A percentile compares a stretch with the other conserved stretches of the same genome.
Evolutionary conservation across 37 sponge, comb jelly and placozoan species (phyloP).

Genomic region (Ephydatia muelleri): DNA sequence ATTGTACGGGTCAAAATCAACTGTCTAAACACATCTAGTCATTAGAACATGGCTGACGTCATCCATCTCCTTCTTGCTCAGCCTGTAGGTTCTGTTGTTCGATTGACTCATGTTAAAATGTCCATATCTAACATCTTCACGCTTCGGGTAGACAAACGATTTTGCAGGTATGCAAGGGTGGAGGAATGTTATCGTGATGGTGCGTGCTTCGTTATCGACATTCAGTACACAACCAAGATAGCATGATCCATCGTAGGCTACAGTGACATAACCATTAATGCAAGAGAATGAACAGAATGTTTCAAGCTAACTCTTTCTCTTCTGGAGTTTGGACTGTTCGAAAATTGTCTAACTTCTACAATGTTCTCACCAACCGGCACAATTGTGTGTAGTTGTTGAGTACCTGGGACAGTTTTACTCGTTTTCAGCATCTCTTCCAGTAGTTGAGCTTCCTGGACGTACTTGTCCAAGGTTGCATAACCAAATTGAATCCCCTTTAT

Average conservation of each 20-base stretch:
- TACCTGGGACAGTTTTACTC: not conserved
- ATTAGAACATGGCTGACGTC: not conserved
- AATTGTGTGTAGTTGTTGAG: not conserved
- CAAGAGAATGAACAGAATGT: constrained; percentile 1
- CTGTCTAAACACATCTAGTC: not conserved
- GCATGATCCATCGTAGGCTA: not conserved
- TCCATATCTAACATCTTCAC: constrained; percentile 1
- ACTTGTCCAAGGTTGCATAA: constrained; percentile 1
- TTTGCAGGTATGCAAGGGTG: not conserved
- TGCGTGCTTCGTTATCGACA: not conserved
- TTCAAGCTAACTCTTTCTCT: not conserved
- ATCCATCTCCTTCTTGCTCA: constrained; percentile 1
- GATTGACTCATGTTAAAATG: not conserved
- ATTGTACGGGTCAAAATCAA: constrained; percentile 1
- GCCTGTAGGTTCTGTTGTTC: not conserved
- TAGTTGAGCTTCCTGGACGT: constrained; percentile 1
- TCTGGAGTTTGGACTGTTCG: not conserved
- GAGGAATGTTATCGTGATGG: not conserved
- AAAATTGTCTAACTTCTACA: not conserved
- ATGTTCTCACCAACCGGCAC: constrained; percentile 1
- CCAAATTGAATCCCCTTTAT: not conserved
- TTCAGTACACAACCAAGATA: not conserved
- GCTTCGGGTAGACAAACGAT: not conserved
- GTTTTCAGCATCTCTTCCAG: not conserved
- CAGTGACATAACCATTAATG: not conserved